Evolutionary conservation across 2,888 invertebrate genomes (phyloP).

Genomic region (Amphipoea lucens): DNA sequence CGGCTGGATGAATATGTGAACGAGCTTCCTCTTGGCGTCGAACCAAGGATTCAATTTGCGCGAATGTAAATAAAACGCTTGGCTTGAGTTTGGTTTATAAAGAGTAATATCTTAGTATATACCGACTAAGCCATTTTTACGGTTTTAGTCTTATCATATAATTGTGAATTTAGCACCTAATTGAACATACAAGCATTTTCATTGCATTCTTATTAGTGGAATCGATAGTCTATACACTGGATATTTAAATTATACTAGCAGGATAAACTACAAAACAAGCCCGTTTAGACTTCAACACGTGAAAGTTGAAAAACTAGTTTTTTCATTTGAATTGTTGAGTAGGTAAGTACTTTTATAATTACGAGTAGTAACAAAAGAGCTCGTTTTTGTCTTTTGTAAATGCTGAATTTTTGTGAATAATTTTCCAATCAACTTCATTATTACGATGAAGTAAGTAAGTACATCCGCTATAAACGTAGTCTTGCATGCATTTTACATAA

Average conservation of each 20-base stretch:
- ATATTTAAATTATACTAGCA: neutral
- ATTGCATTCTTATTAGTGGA: conserved; percentile 27
- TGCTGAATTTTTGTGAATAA: neutral
- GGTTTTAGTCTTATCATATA: conserved; percentile 39
- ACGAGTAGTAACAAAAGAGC: neutral
- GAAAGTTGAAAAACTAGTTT: conserved; percentile 28
- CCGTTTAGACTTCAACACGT: neutral
- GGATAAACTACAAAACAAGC: neutral
- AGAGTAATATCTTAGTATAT: conserved; percentile 29
- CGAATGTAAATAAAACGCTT: conserved; percentile 87
- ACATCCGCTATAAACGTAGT: conserved; percentile 15
- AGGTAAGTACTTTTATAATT: neutral
- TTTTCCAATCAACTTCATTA: conserved; percentile 3
- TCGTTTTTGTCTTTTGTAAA: neutral
- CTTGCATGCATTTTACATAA: conserved; percentile 22
- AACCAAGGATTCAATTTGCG: conserved; percentile 89
- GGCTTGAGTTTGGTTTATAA: conserved; percentile 52
- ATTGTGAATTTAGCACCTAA: conserved; percentile 30
- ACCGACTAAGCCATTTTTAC: conserved; percentile 20
- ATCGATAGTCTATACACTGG: neutral
- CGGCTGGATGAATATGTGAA: conserved; percentile 77
- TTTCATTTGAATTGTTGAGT: neutral
- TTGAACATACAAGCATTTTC: conserved; percentile 25
- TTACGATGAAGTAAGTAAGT: neutral
- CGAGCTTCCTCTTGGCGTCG: conserved; percentile 82